Evolutionary conservation across 2,797 vertebrate genomes (phyloP), one percentile per base, ranked within the genome.

Genomic region (Antennarius maculatus): DNA sequence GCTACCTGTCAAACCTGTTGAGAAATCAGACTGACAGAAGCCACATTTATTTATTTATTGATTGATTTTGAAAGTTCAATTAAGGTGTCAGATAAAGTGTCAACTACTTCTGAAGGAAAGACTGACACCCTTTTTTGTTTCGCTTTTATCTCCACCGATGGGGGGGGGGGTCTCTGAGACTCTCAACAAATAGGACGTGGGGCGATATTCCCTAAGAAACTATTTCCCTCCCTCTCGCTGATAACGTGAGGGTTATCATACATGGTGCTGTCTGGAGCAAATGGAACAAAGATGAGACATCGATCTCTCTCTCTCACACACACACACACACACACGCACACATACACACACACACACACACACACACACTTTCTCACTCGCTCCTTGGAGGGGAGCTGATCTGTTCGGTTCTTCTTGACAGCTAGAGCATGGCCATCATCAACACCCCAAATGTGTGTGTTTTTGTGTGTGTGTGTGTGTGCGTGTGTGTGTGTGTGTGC

Each of bases 201-300:
- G 78, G 54, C 76, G 80, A 88, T 85, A 85, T 79, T 87, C 85
- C 81, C 88, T n/a, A 13, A 77, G 78, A 73, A 77, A 52, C 78
- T 47, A 51, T 63, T 23, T 49, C 63, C 66, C 46, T 58, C 66
- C 66, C 57, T 80, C 58, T 64, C 55, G 52, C 79, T 66, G 85
- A 89, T 91, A 89, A 69, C 81, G 41, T 57, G 63, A 72, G 76
- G 88, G 84, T 88, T 88, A 89, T 90, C 90, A 83, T 82, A 88
- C 66, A 50, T 81, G 80, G 55, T 37, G 77, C 81, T 80, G 82
- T 87, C 85, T 88, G 71, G 73, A 85, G 82, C 81, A 85, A 89
- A 87, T 87, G 80, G 86, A 87, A 86, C 85, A 86, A 76, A 90
- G 90, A 90, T 89, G 87, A 86, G 74, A 81, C 87, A 84, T 85